Percentiles rank a stretch among this genome's conserved stretches.
These are phyloP conservation scores for Excalfactoria chinensis DNA, from an alignment of 2,113 vertebrate species.

Conservation along the genomic window DNA sequence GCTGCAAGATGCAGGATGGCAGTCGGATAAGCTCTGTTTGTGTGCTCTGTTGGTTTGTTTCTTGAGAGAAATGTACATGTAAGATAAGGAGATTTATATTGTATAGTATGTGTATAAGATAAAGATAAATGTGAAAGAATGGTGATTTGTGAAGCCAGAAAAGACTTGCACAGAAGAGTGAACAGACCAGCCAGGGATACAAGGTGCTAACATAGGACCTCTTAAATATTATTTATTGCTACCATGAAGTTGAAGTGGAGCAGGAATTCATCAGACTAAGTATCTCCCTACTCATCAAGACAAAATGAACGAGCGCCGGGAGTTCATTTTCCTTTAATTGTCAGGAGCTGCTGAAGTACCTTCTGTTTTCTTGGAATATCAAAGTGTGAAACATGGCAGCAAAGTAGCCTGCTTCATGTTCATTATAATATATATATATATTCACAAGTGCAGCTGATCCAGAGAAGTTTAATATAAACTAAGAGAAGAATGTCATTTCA, in stretches of 20 bases:
- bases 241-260: neutral
- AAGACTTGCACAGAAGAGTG: neutral
- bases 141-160: neutral
- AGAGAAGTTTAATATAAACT: neutral
- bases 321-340: neutral
- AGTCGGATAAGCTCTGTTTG: neutral
- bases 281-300: neutral
- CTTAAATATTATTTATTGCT: neutral
- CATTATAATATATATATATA: no score
- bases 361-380: neutral
- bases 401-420: neutral
- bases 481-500: neutral
- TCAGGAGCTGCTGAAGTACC: neutral
- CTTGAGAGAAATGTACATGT: neutral
- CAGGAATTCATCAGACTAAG: neutral
- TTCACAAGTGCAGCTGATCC: neutral
- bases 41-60: neutral
- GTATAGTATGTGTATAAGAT: no score
- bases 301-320: neutral
- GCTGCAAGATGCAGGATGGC: neutral
- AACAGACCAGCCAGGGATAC: neutral
- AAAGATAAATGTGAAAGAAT: neutral
- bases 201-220: neutral
- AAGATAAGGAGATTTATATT: no score
- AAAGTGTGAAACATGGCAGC: neutral